Base-by-base conservation (phyloP, 2,797 vertebrate species). In the Strix occidentalis region DNA sequence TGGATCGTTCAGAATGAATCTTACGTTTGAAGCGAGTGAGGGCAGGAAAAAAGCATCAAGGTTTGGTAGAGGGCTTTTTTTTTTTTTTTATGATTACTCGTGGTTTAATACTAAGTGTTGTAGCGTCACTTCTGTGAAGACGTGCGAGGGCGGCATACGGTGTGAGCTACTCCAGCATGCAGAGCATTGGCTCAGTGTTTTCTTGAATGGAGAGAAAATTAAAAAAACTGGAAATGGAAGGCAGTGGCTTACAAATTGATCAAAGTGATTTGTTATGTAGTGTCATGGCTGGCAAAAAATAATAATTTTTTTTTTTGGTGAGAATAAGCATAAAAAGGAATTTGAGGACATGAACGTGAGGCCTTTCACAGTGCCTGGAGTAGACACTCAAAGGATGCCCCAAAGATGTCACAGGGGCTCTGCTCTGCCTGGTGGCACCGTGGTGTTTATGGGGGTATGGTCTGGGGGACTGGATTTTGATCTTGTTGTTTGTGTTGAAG, bases 91-190 rank as follows among this genome's bases (percentile, higher is more conserved):
- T 57, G 57, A 17, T 63, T 61, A 7, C 18, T 77, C 29, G 48
- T 19, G 56, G 33, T 24, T 60, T 29, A 13, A 19, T 50, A 43
- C 21, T 2, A 23, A 7, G 56, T 65, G 78, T 51, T 45, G 37
- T 43, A 21, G 43, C 1, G 0, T 46, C 13, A 1, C 9, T 68
- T 45, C 8, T 21, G 70, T 7, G 71, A 64, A 24, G 50, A 35
- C 1, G 8, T 14, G 50, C 0, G 45, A 75, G 61, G 23, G 54
- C 2, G 7, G 18, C 20, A 0, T 5, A 2, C 0, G 11, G 65
- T 1, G 3, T 18, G 61, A 74, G 39, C 33, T 2, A 0, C 57
- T 35, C n/a, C 23, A 4, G 39, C 19, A 0, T 6, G 2, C 5
- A 9, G 46, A 54, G 23, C 12, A 2, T 35, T 39, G 4, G 29